Base-by-base conservation (phyloP, 2,113 vertebrate species). In the Fregetta grallaria region DNA sequence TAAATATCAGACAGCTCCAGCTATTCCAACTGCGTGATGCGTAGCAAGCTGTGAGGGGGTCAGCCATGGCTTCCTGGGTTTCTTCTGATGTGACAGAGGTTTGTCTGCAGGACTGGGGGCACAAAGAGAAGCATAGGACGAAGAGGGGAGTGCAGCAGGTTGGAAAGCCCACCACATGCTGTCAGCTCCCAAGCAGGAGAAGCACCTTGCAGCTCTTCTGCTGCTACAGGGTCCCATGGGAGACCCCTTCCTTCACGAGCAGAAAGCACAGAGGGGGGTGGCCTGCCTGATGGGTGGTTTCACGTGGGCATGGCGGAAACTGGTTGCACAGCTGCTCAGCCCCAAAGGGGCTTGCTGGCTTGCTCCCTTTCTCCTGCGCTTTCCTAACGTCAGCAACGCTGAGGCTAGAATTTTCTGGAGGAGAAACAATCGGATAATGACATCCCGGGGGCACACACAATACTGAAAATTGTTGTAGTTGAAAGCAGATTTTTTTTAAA, bases 141-240 rank as follows among this genome's bases (percentile, higher is more conserved):
- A 36, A 72, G 38, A 32, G 16, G 13, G 21, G 14, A 1, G 1
- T 11, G 15, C 36, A 49, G 38, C n/a, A 45, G 15, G 11, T 13
- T 68, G 22, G 58, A 68, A 76, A 62, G 21, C 16, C 17, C 23
- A 18, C 3, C 1, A 5, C 0, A 0, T 61, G 12, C 47, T 59
- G 38, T 26, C 40, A 73, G 44, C n/a, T 50, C 20, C 44, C 10
- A 15, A 40, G 32, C 8, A 13, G n/a, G 16, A 82, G 36, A 73
- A 73, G 25, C 1, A 0, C 47, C 52, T 49, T 11, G 34, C 20
- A 18, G 75, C 10, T 36, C 11, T 45, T 34, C 83, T 45, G 4
- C 20, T 50, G 26, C 22, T 7, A 6, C 0, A 0, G 5, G 4
- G 16, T 50, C 34, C 19, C 0, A 1, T 13, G 74, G n/a, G n/a